Conservation (phyloP, 2,113 vertebrate genomes). For the Electrona antarctica region DNA sequence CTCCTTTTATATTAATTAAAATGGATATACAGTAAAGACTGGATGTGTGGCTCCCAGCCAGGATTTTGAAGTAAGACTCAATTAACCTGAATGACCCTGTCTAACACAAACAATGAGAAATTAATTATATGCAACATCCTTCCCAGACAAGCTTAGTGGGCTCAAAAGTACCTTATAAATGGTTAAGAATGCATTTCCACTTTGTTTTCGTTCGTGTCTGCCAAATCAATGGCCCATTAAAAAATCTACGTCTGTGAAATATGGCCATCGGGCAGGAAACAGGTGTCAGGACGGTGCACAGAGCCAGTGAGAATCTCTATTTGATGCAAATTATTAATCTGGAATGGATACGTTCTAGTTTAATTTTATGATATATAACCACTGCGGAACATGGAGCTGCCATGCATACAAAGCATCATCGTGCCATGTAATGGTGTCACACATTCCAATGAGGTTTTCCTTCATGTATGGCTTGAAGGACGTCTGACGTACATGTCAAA, state of each 20-base stretch:
- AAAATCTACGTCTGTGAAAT: constrained; percentile 52
- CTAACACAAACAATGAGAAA: constrained; percentile 73
- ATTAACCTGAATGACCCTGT: constrained; percentile 78
- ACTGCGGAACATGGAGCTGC: constrained; percentile 32
- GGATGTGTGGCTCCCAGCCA: constrained; percentile 63
- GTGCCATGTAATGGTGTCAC: not conserved
- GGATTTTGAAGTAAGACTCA: constrained; percentile 78
- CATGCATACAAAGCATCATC: not conserved
- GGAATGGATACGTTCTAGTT: constrained; percentile 1
- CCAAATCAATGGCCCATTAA: constrained; percentile 60
- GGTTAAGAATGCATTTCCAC: constrained; percentile 54
- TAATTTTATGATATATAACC: not conserved
- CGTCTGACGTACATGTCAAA: constrained; percentile 6
- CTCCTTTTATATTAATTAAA: constrained; percentile 77
- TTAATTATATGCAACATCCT: constrained; percentile 73
- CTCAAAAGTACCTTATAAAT: constrained; percentile 67
- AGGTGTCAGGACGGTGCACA: constrained; percentile 33
- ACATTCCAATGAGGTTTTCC: not conserved
- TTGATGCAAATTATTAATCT: constrained; percentile 15
- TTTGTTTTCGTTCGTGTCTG: constrained; percentile 53
- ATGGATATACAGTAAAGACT: constrained; percentile 69
- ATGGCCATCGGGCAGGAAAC: constrained; percentile 46
- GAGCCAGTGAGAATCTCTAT: not conserved
- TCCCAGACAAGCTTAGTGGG: constrained; percentile 53
- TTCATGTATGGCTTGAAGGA: not conserved